A percentile compares a stretch with the other conserved stretches of the same genome.
These are phyloP conservation scores for Indri indri DNA, from an alignment of 2,113 vertebrate genomes.

Conservation along the genomic window DNA sequence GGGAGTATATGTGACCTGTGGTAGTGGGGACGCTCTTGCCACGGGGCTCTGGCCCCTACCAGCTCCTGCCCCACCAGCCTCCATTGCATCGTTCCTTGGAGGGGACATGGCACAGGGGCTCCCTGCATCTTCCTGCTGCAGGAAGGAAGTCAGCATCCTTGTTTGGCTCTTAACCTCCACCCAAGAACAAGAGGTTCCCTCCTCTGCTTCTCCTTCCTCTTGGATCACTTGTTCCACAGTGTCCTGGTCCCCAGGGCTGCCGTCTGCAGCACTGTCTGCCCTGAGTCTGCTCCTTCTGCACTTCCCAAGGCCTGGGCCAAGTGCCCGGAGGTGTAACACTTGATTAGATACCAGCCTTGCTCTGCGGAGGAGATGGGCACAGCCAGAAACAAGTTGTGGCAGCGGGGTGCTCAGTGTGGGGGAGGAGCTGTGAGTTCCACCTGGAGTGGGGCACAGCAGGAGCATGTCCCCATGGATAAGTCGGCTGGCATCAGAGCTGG, in stretches of 20 bases:
- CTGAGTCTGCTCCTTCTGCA: background rate
- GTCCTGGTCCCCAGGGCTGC: background rate
- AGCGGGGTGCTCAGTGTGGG: background rate
- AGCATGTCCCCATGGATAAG: background rate
- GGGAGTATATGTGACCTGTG: background rate
- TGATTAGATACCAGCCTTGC: background rate
- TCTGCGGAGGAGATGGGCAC: background rate
- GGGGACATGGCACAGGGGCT: background rate
- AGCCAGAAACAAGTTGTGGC: background rate
- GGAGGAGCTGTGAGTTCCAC: background rate
- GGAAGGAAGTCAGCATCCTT: background rate
- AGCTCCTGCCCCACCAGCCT: background rate
- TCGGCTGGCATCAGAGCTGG: fast-evolving
- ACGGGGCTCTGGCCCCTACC: background rate
- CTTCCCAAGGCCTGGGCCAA: background rate
- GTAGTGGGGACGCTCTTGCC: background rate
- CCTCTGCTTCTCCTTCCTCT: background rate
- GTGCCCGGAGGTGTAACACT: background rate
- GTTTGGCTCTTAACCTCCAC: background rate
- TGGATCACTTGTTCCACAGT: background rate
- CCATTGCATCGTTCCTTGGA: background rate
- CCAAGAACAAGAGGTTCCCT: background rate
- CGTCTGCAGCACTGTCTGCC: fast-evolving
- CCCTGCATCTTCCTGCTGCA: background rate
- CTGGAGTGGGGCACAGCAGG: background rate